Evolutionary conservation across 1,140 invertebrate species (phyloP).

Genomic region (Euura lappo): DNA sequence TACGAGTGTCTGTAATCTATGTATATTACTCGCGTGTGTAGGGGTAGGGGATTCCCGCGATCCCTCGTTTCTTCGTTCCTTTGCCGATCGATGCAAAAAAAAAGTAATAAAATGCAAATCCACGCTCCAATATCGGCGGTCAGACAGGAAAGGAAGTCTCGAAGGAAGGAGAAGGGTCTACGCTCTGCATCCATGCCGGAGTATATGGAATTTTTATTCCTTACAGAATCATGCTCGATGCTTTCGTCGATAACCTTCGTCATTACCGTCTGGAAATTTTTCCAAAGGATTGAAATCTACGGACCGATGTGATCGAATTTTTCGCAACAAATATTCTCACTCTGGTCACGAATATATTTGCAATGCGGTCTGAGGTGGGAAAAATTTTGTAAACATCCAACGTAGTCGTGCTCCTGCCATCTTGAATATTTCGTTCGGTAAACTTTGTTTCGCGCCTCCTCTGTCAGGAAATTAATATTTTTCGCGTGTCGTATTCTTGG

Average conservation of each 20-base stretch:
- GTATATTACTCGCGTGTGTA: background rate
- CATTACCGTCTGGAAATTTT: background rate
- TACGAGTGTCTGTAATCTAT: background rate
- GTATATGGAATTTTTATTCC: background rate
- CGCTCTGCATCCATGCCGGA: background rate
- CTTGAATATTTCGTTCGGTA: background rate
- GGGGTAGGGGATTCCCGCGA: background rate
- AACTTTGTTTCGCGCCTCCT: background rate
- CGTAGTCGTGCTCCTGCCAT: slow-evolving; percentile 2
- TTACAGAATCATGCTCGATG: background rate
- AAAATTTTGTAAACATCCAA: slow-evolving; percentile 1
- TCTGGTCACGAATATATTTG: slow-evolving; percentile 4
- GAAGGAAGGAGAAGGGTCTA: background rate
- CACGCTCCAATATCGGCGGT: slow-evolving; percentile 4
- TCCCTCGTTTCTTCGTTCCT: background rate
- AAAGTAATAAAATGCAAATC: slow-evolving; percentile 1
- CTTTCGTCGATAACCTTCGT: too few species aligned
- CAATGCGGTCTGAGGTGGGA: background rate
- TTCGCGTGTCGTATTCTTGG: background rate
- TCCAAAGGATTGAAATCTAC: background rate
- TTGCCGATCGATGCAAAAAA: slow-evolving; percentile 5
- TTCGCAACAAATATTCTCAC: background rate
- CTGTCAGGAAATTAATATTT: background rate
- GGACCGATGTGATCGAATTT: background rate
- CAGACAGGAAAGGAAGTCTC: background rate